Percentiles rank a stretch among this genome's conserved stretches.
Evolutionary conservation across 2,113 vertebrate genomes (phyloP).

Genomic region (Chitala chitala): DNA sequence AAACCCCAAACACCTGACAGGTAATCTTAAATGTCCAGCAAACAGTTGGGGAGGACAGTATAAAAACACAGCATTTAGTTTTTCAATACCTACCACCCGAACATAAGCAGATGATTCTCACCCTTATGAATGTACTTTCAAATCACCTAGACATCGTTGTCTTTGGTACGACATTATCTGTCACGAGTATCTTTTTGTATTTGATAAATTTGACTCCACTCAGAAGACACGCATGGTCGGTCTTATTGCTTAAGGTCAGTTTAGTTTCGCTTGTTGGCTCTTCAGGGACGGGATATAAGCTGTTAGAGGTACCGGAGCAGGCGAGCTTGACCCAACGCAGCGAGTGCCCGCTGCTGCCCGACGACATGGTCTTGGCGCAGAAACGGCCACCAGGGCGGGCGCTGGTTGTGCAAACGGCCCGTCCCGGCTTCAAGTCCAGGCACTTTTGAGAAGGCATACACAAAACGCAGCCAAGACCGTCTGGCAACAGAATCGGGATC

Average conservation of each 20-base stretch:
- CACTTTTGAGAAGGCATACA: constrained; percentile 55
- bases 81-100: background rate
- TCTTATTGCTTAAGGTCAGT: constrained; percentile 10
- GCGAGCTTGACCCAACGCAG: background rate
- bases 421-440: constrained; percentile 48
- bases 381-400: background rate
- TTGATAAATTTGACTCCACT: background rate
- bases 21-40: background rate
- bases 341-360: background rate
- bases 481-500: background rate
- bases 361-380: background rate
- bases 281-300: background rate
- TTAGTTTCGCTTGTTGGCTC: background rate
- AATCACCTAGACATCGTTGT: constrained; percentile 19
- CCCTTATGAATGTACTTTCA: background rate
- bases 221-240: constrained; percentile 4
- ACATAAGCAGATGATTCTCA: background rate
- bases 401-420: background rate
- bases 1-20: background rate
- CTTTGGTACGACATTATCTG: constrained; percentile 28
- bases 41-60: background rate
- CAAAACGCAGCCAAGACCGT: constrained; percentile 21
- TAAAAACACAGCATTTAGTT: constrained; percentile 7
- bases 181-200: background rate
- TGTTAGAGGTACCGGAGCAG: background rate